phyloP scores from a whole-genome alignment of 1,140 invertebrate species.

The Hypsibius dujardini region DNA sequence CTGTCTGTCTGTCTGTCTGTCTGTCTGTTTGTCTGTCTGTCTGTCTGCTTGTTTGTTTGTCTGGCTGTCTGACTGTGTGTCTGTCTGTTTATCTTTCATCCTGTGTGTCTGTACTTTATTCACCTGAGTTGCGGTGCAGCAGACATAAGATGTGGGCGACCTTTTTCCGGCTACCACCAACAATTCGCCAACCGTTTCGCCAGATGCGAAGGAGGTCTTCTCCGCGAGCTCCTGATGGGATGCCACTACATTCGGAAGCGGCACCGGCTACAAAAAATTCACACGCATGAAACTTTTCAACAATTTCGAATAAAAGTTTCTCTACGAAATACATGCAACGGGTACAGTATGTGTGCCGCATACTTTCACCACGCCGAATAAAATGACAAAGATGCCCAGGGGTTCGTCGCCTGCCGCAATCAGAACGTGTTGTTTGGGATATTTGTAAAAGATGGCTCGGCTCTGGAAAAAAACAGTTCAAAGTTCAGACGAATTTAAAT shows the following conservation, averaged over 20 bases:
- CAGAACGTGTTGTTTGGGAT: background rate
- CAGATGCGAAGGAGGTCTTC: background rate
- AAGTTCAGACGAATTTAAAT: background rate
- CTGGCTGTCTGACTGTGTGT: no score
- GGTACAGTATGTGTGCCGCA: background rate
- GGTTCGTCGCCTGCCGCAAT: background rate
- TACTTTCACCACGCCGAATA: background rate
- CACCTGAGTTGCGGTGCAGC: background rate
- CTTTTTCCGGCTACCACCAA: background rate
- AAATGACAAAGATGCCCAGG: background rate
- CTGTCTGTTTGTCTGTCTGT: no score
- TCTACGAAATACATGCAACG: background rate
- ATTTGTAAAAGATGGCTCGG: background rate
- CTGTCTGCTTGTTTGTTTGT: no score
- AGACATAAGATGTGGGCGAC: background rate
- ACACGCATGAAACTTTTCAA: background rate
- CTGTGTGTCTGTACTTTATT: background rate
- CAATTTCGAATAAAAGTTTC: background rate
- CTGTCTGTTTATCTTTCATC: no score
- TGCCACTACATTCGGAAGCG: background rate
- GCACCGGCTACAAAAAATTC: conserved; percentile 2
- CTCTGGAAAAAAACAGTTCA: background rate
- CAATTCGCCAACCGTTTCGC: background rate
- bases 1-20: no score
- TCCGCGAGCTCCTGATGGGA: background rate